These are phyloP conservation scores for Desmophyllum pertusum DNA, from an alignment of 92 coral and sea anemone species.

Conservation along the genomic window DNA sequence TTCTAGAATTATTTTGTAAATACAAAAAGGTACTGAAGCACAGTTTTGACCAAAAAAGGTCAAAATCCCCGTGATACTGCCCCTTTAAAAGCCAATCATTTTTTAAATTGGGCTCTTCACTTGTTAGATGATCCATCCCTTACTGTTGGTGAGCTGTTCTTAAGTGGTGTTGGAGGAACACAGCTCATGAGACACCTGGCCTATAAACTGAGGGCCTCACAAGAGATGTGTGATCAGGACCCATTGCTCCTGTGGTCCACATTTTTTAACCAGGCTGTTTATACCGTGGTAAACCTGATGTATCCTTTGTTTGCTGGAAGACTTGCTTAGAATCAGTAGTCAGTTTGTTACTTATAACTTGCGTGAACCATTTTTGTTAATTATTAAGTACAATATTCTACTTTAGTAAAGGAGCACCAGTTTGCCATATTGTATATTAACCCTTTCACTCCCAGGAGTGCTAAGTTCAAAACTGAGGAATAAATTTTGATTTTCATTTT, in stretches of 20 bases:
- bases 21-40: too few relatives aligned
- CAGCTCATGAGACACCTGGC: slow-evolving; percentile 72
- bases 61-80: too few relatives aligned
- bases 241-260: slow-evolving; percentile 61
- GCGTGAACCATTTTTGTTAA: too few relatives aligned
- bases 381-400: too few relatives aligned
- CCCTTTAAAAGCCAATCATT: too few relatives aligned
- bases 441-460: too few relatives aligned
- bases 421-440: too few relatives aligned
- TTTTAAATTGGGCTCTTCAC: neutral
- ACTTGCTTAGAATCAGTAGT: neutral
- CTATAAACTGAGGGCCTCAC: slow-evolving; percentile 56
- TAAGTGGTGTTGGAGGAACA: slow-evolving; percentile 80
- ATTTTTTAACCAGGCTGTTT: slow-evolving; percentile 76
- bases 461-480: too few relatives aligned
- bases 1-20: too few relatives aligned
- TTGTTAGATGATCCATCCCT: slow-evolving; percentile 77
- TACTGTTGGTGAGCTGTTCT: slow-evolving; percentile 79
- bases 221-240: slow-evolving; percentile 52
- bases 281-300: slow-evolving; percentile 78
- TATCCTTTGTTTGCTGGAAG: slow-evolving; percentile 65
- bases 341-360: neutral
- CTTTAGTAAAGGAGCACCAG: too few relatives aligned
- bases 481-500: too few relatives aligned
- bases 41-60: too few relatives aligned